Percentiles rank a stretch among this genome's conserved stretches.
phyloP scores from a whole-genome alignment of 2,888 invertebrate genomes.

The Laothoe populi region DNA sequence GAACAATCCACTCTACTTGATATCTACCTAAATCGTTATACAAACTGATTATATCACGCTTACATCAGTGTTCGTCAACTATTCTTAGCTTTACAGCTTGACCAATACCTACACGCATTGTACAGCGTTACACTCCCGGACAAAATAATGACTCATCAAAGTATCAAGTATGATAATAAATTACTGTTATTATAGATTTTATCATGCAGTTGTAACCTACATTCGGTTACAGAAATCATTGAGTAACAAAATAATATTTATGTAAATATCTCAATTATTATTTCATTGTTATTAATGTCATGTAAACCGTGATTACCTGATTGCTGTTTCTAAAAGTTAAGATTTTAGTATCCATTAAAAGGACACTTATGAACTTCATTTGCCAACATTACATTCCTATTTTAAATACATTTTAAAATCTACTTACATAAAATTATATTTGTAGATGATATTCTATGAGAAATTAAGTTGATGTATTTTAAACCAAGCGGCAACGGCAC shows the following conservation, averaged over 20 bases:
- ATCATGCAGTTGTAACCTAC: neutral
- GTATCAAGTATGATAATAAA: neutral
- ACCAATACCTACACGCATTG: slow-evolving; percentile 8
- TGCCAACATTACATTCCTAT: no score
- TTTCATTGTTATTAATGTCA: no score
- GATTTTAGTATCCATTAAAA: no score
- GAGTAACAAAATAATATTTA: neutral
- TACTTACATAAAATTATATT: no score
- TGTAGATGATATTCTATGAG: no score
- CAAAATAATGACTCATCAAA: slow-evolving; percentile 1
- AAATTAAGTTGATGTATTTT: no score
- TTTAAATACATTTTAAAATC: no score
- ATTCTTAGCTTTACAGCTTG: slow-evolving; percentile 23
- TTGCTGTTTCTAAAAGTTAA: neutral
- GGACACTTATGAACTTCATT: no score
- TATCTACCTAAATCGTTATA: slow-evolving; percentile 7
- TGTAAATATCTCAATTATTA: neutral
- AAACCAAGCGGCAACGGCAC: no score
- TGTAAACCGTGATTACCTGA: neutral
- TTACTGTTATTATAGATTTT: neutral
- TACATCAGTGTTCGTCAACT: slow-evolving; percentile 23
- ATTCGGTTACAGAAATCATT: neutral
- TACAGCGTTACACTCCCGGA: neutral
- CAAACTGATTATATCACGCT: slow-evolving; percentile 16
- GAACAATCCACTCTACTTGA: neutral